These are phyloP conservation scores for Hypothenemus hampei DNA, from an alignment of 1,140 invertebrate species.

Conservation along the genomic window DNA sequence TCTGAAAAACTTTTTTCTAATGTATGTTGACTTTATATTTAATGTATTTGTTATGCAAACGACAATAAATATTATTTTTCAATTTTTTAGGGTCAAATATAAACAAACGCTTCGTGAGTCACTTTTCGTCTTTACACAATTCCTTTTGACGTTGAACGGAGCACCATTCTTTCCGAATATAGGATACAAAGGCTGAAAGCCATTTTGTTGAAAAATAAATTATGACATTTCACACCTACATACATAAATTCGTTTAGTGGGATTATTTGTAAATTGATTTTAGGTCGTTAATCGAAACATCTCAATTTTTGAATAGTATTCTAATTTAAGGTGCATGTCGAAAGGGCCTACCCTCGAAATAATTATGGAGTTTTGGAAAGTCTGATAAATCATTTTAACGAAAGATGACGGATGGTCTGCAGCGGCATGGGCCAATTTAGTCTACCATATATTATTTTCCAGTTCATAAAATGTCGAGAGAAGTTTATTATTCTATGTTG, in stretches of 20 bases:
- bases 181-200: not conserved
- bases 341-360: not conserved
- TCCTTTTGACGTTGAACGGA: not conserved
- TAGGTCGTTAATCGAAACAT: not conserved
- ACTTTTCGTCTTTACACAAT: not conserved
- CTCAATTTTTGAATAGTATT: conserved; percentile 3
- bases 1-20: conserved; percentile 1
- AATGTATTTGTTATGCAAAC: conserved; percentile 10
- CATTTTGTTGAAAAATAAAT: no score
- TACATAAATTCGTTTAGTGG: no score
- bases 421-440: conserved; percentile 1
- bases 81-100: conserved; percentile 8
- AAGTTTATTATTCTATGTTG: no score
- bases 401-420: conserved; percentile 4
- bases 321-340: conserved; percentile 1
- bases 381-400: conserved; percentile 4
- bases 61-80: conserved; percentile 18
- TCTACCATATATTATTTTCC: conserved; percentile 1
- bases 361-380: conserved; percentile 5
- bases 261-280: not conserved
- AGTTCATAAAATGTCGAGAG: not conserved
- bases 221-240: no score
- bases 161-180: not conserved
- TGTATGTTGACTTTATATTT: conserved; percentile 20
- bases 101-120: not conserved